Evolutionary conservation across 2,888 invertebrate genomes (phyloP), one percentile per base, ranked within the genome.

Genomic region (Acutogordius australiensis): DNA sequence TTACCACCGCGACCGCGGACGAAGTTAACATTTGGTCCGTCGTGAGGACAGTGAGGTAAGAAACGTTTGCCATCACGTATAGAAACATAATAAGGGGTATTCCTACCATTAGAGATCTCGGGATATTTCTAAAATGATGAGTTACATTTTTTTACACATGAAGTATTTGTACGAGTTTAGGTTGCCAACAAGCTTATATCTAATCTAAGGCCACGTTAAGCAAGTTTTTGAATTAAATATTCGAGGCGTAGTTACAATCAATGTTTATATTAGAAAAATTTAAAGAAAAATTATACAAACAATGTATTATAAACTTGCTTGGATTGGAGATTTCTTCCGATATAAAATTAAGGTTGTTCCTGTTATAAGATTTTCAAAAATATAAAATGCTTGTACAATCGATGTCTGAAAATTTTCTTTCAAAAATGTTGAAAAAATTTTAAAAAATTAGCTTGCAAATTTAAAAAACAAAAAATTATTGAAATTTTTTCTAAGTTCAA

Each of bases 281-380:
- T 13, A n/a, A 8, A 37, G n/a, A 37, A 28, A 61, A 61, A 8
- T 29, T n/a, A 28, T 51, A 2, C 29, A 8, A 4, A 2, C 23
- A 27, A 18, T 13, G 4, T 28, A 4, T 28, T 62, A 13, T 18
- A 18, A 28, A 63, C 64, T 57, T 57, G 30, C 13, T 30, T 29
- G 70, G 69, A 62, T 67, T 62, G 45, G 66, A 63, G 2, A 70
- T 63, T 64, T 70, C 70, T 62, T 70, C 70, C 45, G 69, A 68
- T 1, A 68, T 66, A 57, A 66, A 68, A 62, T 70, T 70, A 58
- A 69, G 63, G 59, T 68, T 69, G 63, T 69, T 69, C 68, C 69
- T 68, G 37, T 37, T 8, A 37, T 37, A 18, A 37, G 8, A 37
- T 37, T 37, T 51, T 51, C 4, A n/a, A 59, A 57, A 60, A 30